Conservation (phyloP, 1,140 invertebrate species). For the Conopomorpha cramerella region DNA sequence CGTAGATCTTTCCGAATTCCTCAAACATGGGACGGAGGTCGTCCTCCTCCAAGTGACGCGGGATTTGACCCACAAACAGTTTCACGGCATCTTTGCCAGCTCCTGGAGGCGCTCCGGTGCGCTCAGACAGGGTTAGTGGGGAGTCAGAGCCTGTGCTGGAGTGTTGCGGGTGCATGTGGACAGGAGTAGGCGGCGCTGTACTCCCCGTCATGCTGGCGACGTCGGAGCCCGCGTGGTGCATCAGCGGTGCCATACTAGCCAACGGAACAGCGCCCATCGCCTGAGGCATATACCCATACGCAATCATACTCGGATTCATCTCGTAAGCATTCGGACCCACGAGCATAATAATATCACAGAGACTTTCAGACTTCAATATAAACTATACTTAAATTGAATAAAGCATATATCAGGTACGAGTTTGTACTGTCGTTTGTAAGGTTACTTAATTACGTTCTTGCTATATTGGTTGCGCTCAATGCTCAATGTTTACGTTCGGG, state of each 20-base stretch:
- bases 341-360: constrained; percentile 36
- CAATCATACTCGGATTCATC: constrained; percentile 28
- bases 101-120: constrained; percentile 41
- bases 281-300: constrained; percentile 28
- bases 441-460: no score
- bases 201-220: constrained; percentile 15
- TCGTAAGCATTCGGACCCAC: constrained; percentile 34
- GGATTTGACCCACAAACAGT: constrained; percentile 92
- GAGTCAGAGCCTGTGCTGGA: constrained; percentile 4
- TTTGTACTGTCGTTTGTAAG: no score
- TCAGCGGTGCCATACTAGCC: constrained; percentile 5
- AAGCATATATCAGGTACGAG: no score
- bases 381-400: no score
- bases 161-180: constrained; percentile 21
- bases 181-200: constrained; percentile 24
- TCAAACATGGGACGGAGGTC: constrained; percentile 90
- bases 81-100: constrained; percentile 72
- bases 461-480: no score
- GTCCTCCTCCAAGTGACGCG: constrained; percentile 86
- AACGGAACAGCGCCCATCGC: constrained; percentile 8
- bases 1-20: constrained; percentile 91
- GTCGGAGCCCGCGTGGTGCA: constrained; percentile 11
- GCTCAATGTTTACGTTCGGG: constrained; percentile 39
- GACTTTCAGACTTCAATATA: no score
- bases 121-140: constrained; percentile 31